Base-by-base conservation (phyloP, 2,888 invertebrate species). In the Coremacera marginata region DNA sequence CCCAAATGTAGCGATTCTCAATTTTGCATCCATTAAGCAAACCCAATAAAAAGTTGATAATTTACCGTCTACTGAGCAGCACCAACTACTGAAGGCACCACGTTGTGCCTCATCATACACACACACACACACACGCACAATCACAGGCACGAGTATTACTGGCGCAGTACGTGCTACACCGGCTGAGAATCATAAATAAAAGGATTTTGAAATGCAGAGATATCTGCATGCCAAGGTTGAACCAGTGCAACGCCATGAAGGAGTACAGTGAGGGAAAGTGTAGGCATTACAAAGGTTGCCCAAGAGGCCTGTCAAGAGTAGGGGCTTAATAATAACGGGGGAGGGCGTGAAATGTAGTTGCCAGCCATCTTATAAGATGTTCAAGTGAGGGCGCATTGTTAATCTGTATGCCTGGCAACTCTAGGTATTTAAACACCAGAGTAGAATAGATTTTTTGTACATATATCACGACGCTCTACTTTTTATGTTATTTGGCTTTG, bases 31-130 rank as follows among this genome's bases (percentile, higher is more conserved):
- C 57, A 57, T 60, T 71, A 71, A 60, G 60, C 37, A 31, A 37
- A 71, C 22, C 71, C 71, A 71, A 71, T 71, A 83, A 81, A 86
- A 84, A 84, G 84, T 84, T 85, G 84, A 85, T 84, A 86, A 84
- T 84, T 86, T 84, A 84, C 85, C 84, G 86, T 86, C 86, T 84
- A 83, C 81, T 84, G 85, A 85, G 82, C 80, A 82, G 84, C 82
- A 84, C 55, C 68, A 67, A 27, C 55, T 57, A 67, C 11, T n/a
- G 37, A 34, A 44, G 11, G 25, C 71, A 70, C 31, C 57, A 60
- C 7, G 19, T 25, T 25, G 55, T 19, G 22, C 55, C 25, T 9
- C 52, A 31, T 37, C 37, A 51, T 52, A 52, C n/a, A 68, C 27
- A 25, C 14, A 51, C 16, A 68, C 27, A 5, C 19, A 31, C 63